Evolutionary conservation across 2,888 invertebrate genomes (phyloP).

Genomic region (Meghimatium bilineatum): DNA sequence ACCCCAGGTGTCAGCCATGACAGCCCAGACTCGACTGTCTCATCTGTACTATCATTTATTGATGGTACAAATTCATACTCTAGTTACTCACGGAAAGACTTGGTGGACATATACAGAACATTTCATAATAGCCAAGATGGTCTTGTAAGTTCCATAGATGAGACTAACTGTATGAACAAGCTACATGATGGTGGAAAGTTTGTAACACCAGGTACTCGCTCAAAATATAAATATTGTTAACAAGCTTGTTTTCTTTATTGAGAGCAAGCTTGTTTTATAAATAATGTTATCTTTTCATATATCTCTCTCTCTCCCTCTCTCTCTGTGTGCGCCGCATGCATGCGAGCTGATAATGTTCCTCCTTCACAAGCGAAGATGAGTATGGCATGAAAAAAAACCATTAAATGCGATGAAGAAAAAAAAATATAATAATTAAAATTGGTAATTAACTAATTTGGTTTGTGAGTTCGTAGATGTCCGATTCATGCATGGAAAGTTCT

Average conservation of each 20-base stretch:
- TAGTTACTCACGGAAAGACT: constrained; percentile 50
- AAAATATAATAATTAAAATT: no score
- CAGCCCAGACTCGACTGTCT: constrained; percentile 58
- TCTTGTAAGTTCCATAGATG: constrained; percentile 58
- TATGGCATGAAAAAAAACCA: no score
- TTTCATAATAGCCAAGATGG: constrained; percentile 61
- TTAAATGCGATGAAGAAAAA: no score
- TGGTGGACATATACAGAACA: constrained; percentile 56
- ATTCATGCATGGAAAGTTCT: no score
- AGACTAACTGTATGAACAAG: constrained; percentile 60
- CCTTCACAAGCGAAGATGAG: no score
- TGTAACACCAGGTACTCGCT: constrained; percentile 57
- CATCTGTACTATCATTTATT: constrained; percentile 65
- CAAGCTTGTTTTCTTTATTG: not conserved
- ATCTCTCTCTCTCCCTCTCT: no score
- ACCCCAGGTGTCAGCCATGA: constrained; percentile 51
- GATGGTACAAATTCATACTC: constrained; percentile 58
- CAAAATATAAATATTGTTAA: not conserved
- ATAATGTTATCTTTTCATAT: not conserved
- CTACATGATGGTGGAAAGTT: constrained; percentile 65
- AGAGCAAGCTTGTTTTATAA: no score
- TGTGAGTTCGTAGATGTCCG: no score
- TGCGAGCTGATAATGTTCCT: no score
- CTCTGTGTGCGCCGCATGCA: no score
- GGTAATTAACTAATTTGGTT: no score